Evolutionary conservation across 1,140 invertebrate genomes (phyloP).

Genomic region (Drosophila pseudoananassae): DNA sequence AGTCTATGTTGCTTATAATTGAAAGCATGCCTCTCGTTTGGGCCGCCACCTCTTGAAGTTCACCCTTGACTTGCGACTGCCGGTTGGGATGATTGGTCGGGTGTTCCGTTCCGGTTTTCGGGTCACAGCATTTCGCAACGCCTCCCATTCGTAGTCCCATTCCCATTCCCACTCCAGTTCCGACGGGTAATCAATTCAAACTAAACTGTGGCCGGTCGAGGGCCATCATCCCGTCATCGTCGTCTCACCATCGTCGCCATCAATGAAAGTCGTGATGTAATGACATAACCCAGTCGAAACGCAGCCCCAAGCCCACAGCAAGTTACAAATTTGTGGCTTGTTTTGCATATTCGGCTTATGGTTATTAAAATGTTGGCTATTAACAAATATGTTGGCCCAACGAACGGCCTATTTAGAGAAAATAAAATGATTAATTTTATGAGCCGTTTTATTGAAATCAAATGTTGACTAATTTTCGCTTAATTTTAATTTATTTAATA

Average conservation of each 20-base stretch:
- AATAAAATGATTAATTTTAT: constrained; percentile 3
- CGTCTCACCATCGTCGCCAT: not conserved
- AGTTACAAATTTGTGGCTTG: constrained; percentile 30
- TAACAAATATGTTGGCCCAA: constrained; percentile 54
- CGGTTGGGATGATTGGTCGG: not conserved
- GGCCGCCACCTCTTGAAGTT: not conserved
- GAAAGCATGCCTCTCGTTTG: not conserved
- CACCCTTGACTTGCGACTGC: constrained; percentile 21
- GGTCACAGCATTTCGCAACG: constrained; percentile 23
- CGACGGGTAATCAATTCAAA: constrained; percentile 38
- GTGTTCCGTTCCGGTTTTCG: not conserved
- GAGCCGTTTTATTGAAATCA: not conserved
- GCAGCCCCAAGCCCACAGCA: constrained; percentile 27
- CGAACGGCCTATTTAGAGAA: constrained; percentile 10
- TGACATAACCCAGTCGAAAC: constrained; percentile 28
- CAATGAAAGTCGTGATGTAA: constrained; percentile 57
- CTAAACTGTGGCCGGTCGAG: constrained; percentile 37
- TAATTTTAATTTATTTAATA: constrained; percentile 5
- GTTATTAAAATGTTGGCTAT: constrained; percentile 31
- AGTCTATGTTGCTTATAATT: not conserved
- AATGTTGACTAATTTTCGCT: constrained; percentile 1
- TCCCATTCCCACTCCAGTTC: not conserved
- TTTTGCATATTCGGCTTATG: constrained; percentile 34
- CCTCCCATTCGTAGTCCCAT: not conserved
- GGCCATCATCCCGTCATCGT: constrained; percentile 26